A percentile compares a stretch with the other conserved stretches of the same genome.
Evolutionary conservation across 2,888 invertebrate genomes (phyloP).

Genomic region (Elgonia sp.): DNA sequence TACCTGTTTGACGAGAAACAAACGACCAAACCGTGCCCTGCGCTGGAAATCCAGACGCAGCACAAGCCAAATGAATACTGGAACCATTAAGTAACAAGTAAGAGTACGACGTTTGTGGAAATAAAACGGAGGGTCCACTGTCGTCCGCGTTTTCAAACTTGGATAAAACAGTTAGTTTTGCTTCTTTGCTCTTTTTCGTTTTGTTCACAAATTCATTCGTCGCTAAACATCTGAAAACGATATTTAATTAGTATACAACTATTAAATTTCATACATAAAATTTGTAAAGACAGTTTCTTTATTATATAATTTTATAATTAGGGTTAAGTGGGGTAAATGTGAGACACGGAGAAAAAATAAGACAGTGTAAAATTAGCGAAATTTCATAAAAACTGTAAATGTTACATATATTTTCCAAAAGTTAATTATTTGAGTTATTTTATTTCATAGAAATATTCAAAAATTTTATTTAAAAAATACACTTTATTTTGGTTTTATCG

Average conservation of each 20-base stretch:
- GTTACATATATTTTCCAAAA: too few species aligned
- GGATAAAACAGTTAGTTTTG: constrained; percentile 83
- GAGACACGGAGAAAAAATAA: too few species aligned
- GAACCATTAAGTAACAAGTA: constrained; percentile 85
- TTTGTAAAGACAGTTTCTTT: too few species aligned
- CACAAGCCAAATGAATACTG: constrained; percentile 87
- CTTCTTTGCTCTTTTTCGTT: constrained; percentile 85
- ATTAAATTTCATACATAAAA: too few species aligned
- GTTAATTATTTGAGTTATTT: too few species aligned
- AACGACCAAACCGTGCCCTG: constrained; percentile 86
- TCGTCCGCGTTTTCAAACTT: constrained; percentile 63
- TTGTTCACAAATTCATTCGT: constrained; percentile 85
- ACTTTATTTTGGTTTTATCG: too few species aligned
- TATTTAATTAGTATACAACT: constrained; percentile 21
- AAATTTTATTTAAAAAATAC: too few species aligned
- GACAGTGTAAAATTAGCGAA: too few species aligned
- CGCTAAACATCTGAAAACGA: constrained; percentile 84
- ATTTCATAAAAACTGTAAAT: too few species aligned
- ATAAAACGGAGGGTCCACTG: constrained; percentile 77
- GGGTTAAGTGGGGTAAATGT: too few species aligned
- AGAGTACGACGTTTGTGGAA: constrained; percentile 84
- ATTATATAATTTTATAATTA: too few species aligned
- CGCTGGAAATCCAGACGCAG: constrained; percentile 87
- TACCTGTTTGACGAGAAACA: constrained; percentile 82
- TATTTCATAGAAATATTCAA: too few species aligned